These are phyloP conservation scores for Rhinopomastus cyanomelas DNA, from an alignment of 2,113 vertebrate species.

Conservation along the genomic window DNA sequence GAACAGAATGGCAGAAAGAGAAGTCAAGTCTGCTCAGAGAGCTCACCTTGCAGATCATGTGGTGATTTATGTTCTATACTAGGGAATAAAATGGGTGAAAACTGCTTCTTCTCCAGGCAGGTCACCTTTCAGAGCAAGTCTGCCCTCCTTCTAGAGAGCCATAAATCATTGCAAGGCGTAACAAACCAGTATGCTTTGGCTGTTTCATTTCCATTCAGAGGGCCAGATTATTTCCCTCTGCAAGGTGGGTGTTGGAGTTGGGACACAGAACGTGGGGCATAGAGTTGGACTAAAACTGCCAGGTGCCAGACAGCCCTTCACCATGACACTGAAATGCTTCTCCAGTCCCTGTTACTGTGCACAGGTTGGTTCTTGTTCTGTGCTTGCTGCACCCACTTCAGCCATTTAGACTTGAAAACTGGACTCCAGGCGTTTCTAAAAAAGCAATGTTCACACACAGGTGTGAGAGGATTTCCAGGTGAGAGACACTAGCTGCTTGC, in stretches of 20 bases:
- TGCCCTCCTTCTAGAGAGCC: not conserved
- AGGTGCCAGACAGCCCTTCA: not conserved
- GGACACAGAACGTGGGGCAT: not conserved
- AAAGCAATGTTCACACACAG: not conserved
- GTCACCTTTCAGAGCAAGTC: not conserved
- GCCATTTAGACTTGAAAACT: not conserved
- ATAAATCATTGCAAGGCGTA: not conserved
- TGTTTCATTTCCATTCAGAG: too few relatives aligned
- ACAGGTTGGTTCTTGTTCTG: not conserved
- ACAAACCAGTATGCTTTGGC: too few relatives aligned
- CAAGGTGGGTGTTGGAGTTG: not conserved
- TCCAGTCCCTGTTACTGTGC: not conserved
- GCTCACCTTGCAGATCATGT: not conserved
- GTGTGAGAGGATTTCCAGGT: not conserved
- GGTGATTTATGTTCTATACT: not conserved
- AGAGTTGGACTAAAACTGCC: not conserved
- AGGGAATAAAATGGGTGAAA: not conserved
- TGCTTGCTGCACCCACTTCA: not conserved
- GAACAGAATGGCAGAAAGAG: not conserved
- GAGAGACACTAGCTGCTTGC: not conserved
- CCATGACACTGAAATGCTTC: not conserved
- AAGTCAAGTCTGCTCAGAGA: not conserved
- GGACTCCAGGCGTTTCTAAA: not conserved
- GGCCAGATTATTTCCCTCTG: not conserved
- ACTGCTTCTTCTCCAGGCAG: not conserved